Base-by-base conservation (phyloP, 2,888 invertebrate species). In the Lasioglossum pauxillum region DNA sequence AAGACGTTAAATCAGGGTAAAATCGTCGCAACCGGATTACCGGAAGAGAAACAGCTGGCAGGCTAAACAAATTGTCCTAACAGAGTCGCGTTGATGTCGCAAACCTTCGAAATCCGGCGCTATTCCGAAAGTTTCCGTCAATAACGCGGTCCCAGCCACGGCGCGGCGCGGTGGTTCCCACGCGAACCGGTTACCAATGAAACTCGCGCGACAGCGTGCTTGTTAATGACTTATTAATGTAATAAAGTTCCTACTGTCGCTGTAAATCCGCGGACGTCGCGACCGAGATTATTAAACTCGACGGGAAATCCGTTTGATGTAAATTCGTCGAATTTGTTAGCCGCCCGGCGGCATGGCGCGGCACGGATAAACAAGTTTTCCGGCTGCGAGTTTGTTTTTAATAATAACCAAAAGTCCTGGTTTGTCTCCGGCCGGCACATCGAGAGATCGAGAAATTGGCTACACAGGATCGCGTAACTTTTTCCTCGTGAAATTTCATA, bases 191-290 rank as follows among this genome's bases (percentile, higher is more conserved):
- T 44, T 46, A 82, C 80, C 80, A 73, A 74, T 74, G 82, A 19
- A 44, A 79, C 80, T 8, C 73, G 4, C 14, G 38, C 44, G 16
- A 23, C 49, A 19, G n/a, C 27, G 12, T 3, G 53, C 35, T 74
- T 41, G 67, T 69, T 75, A 80, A 82, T 80, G 57, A 82, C 31
- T 44, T 57, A 38, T 80, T 75, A 82, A 80, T 27, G 69, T n/a
- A 41, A 80, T 31, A 74, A 57, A 46, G 23, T 16, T 41, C n/a
- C 64, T 31, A 64, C 76, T 10, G 76, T 67, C 35, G 77, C 16
- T 69, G 67, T 35, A 49, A 77, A 77, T 69, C 67, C 77, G 35
- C 46, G 67, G 31, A 57, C 69, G 71, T 38, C 23, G 72, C 38
- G 14, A 23, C 1, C 41, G 31, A 46, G 53, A 57, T 57, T 57